phyloP scores from a whole-genome alignment of 2,888 invertebrate species.

The Acronicta psi region DNA sequence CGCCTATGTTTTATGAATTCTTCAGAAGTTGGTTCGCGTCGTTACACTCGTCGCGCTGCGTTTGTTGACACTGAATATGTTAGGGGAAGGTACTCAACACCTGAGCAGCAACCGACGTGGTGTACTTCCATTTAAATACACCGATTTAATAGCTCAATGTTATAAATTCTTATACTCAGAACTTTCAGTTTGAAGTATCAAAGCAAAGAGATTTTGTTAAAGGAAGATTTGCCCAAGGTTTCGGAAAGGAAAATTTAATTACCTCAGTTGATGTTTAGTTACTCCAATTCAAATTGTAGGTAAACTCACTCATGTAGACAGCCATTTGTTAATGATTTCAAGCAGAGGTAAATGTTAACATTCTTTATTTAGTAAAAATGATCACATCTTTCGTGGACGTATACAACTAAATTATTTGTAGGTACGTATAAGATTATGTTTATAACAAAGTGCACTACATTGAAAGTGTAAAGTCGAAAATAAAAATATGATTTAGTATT shows the following conservation, averaged over 20 bases:
- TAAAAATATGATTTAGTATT: constrained; percentile 45
- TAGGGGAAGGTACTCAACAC: constrained; percentile 11
- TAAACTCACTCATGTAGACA: background rate
- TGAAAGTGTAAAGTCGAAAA: constrained; percentile 12
- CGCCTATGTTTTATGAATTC: constrained; percentile 32
- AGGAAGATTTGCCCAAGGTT: constrained; percentile 34
- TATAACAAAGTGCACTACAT: background rate
- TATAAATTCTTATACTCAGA: constrained; percentile 21
- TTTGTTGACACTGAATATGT: constrained; percentile 21
- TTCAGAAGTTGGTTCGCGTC: constrained; percentile 33
- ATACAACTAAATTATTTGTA: background rate
- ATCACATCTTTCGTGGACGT: background rate
- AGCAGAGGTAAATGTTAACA: background rate
- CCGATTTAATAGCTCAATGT: constrained; percentile 38
- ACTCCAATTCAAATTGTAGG: constrained; percentile 16
- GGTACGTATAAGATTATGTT: background rate
- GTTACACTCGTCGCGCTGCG: constrained; percentile 21
- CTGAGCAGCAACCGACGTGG: constrained; percentile 9
- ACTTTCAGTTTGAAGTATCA: constrained; percentile 34
- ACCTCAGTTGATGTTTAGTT: constrained; percentile 36
- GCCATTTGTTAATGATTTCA: no score
- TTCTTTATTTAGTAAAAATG: background rate
- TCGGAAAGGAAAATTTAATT: constrained; percentile 36
- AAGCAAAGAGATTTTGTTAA: constrained; percentile 31
- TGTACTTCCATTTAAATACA: constrained; percentile 21